These are phyloP conservation scores for Chitala chitala DNA, from an alignment of 2,113 vertebrate species.

Conservation along the genomic window DNA sequence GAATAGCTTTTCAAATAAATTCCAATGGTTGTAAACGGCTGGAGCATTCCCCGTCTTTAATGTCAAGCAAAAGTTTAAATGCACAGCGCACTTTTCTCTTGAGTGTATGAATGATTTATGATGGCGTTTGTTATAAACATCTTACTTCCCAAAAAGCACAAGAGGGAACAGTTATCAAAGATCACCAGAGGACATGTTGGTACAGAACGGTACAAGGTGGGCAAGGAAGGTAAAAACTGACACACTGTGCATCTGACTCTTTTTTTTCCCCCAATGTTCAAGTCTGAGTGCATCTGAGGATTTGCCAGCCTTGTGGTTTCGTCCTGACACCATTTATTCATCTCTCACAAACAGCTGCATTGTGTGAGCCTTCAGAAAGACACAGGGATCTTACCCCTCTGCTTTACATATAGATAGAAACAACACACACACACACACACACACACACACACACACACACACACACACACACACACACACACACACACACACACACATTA, in stretches of 20 bases:
- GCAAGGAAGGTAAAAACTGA: not conserved
- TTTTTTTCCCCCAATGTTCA: not conserved
- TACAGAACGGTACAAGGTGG: not conserved
- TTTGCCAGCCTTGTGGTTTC: not conserved
- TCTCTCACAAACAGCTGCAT: constrained; percentile 13
- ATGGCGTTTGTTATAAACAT: not conserved
- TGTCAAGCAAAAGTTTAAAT: not conserved
- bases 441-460: constrained; percentile 15
- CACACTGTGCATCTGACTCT: not conserved
- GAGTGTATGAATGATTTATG: not conserved
- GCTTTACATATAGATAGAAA: too few species aligned
- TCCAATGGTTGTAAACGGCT: not conserved
- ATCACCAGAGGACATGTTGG: not conserved
- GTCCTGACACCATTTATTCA: not conserved
- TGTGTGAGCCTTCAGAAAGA: too few species aligned
- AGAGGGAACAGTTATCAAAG: not conserved
- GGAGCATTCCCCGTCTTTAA: not conserved
- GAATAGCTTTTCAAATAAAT: not conserved
- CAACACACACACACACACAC: constrained; percentile 9
- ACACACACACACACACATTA: constrained; percentile 10
- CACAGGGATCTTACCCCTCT: too few species aligned
- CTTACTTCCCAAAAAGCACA: not conserved
- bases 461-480: constrained; percentile 16
- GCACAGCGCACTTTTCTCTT: not conserved
- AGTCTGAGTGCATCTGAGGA: not conserved